Evolutionary conservation across 2,888 invertebrate species (phyloP).

Genomic region (Busseola fusca): DNA sequence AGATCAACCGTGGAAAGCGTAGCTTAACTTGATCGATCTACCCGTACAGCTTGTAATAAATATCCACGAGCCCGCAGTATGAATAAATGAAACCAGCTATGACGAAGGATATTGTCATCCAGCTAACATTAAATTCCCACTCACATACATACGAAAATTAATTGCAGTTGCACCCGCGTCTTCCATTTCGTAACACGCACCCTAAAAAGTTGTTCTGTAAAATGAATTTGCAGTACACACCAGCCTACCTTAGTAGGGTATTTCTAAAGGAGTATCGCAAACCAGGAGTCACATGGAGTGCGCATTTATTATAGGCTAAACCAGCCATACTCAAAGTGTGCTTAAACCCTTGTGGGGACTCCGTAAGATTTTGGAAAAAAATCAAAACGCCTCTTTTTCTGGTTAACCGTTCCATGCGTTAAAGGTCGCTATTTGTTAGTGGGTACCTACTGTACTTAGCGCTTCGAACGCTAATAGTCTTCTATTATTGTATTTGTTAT

Average conservation of each 20-base stretch:
- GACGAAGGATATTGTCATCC: not conserved
- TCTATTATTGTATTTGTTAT: too few species aligned
- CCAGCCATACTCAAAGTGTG: too few species aligned
- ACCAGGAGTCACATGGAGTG: not conserved
- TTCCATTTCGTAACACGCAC: not conserved
- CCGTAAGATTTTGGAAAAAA: too few species aligned
- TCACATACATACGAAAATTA: not conserved
- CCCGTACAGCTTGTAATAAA: too few species aligned
- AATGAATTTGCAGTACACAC: constrained; percentile 25
- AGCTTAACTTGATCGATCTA: not conserved
- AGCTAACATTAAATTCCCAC: not conserved
- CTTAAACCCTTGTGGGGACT: too few species aligned
- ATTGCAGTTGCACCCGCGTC: not conserved
- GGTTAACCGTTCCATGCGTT: too few species aligned
- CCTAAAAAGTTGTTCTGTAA: constrained; percentile 8
- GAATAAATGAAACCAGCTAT: not conserved
- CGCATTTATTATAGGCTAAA: constrained; percentile 33
- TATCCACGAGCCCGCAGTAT: not conserved
- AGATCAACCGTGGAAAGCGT: not conserved
- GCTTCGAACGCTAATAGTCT: too few species aligned
- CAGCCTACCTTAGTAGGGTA: not conserved
- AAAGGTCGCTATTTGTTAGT: too few species aligned
- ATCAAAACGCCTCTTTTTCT: too few species aligned
- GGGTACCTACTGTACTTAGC: too few species aligned
- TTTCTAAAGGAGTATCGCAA: constrained; percentile 12